Base-by-base conservation (phyloP, 2,888 invertebrate genomes). In the Malthinus seriepunctatus region DNA sequence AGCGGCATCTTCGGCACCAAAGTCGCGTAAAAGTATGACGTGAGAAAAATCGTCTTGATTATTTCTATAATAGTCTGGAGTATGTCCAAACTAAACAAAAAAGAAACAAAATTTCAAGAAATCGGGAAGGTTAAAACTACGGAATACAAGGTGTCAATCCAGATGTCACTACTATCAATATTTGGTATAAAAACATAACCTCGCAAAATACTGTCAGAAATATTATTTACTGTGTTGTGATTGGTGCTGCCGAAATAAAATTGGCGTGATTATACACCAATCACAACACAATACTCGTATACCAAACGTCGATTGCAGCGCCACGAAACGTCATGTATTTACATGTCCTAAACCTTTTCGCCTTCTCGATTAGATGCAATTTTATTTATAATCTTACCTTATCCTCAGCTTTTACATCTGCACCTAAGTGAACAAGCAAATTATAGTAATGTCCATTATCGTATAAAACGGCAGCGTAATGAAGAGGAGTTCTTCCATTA, bases 391-490 rank as follows among this genome's bases (percentile, higher is more conserved):
- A 15, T n/a, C 85, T 83, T 81, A 95, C 95, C 76, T 91, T 91
- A 79, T 96, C 96, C 65, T 88, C 82, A 51, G 88, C 82, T 71
- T 90, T 88, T 1, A 90, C 86, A 79, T 95, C 92, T 33, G 92
- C 92, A 48, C 95, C 96, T 56, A 95, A 84, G 74, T 93, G 92
- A 65, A 90, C 84, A 49, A 96, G 81, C 51, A 95, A 83, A 76
- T 91, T 91, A 76, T 90, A 95, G 73, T 91, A 92, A 75, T 93
- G 91, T 0, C 91, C 92, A 72, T 94, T 94, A 71, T 95, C 93
- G 37, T 88, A 87, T 56, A 93, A 79, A 8, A 88, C 88, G 2
- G 93, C 91, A 1, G 94, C 92, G 74, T 94, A 95, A 78, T 95
- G 95, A 63, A 95, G 81, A 1, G 95, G 88, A n/a, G 93, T 93